Percentiles rank a stretch among this genome's conserved stretches.
These are phyloP conservation scores for Dryoscopus gambensis DNA, from an alignment of 2,113 vertebrate species.

Conservation along the genomic window DNA sequence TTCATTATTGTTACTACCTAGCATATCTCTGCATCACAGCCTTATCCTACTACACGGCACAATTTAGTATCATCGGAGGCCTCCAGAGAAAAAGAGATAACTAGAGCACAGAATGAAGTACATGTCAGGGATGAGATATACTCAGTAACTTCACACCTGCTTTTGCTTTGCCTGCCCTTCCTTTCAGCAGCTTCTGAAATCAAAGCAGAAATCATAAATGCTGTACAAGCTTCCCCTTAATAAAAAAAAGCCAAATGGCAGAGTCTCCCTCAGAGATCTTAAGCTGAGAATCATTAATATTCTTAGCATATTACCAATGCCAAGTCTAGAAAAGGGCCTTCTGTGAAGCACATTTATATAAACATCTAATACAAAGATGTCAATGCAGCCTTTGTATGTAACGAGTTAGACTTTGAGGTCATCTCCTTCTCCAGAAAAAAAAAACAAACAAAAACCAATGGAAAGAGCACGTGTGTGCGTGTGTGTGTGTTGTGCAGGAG, in stretches of 20 bases:
- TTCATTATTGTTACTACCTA: not conserved
- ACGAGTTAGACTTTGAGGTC: not conserved
- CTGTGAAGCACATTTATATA: not conserved
- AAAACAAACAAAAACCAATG: not conserved
- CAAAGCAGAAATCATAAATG: not conserved
- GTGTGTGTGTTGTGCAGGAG: not conserved
- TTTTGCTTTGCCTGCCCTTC: not conserved
- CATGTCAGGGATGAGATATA: not conserved
- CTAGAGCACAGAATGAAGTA: not conserved
- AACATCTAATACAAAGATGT: not conserved
- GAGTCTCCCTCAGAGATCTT: not conserved
- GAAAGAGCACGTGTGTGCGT: not conserved
- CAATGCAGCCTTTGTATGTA: not conserved
- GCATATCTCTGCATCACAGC: not conserved
- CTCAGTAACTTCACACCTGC: not conserved
- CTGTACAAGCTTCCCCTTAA: not conserved
- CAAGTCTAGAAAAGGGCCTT: not conserved
- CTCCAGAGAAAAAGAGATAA: not conserved
- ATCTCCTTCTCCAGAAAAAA: not conserved
- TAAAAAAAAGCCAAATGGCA: not conserved
- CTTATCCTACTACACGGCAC: not conserved
- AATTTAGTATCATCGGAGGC: not conserved
- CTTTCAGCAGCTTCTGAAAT: not conserved
- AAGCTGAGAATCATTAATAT: not conserved
- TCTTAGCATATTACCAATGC: not conserved